Base-by-base conservation (phyloP, 1,140 invertebrate genomes). In the Ptiloglossa arizonensis region DNA sequence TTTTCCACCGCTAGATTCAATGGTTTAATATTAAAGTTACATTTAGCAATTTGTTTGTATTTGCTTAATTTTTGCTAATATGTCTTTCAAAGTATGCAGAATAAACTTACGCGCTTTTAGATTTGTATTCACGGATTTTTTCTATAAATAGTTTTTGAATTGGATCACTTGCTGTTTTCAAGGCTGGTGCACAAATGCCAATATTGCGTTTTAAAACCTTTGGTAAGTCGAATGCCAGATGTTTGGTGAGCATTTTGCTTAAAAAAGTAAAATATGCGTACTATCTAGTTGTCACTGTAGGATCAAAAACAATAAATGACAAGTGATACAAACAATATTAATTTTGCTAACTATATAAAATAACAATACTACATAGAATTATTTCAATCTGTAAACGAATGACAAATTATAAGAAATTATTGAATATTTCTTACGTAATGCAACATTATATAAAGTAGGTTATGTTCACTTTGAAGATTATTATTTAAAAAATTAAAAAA, bases 111-210 rank as follows among this genome's bases (percentile, higher is more conserved):
- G 93, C 92, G 87, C 93, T 95, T 87, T 96, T 96, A 22, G 95
- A 92, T 86, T 95, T 97, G 93, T 98, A 99, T 93, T 98, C 98
- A 64, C 95, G 95, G 80, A 99, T 95, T 95, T 98, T 98, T 67
- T 98, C 97, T 52, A 98, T 86, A 90, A 99, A 99, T 32, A 99
- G 91, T 92, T 98, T 96, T 89, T 99, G 98, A 88, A 99, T 98
- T 8, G 98, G 97, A 91, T 99, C 98, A 5, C 93, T 93, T 5
- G 95, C 95, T 89, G 96, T 96, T 87, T 96, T 95, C 66, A 96
- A 89, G 35, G 92, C 94, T 27, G 96, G 95, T 15, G 95, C 95
- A 72, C 94, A 89, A 67, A 96, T 91, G 70, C 95, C 95, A 72
- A 96, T 91, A 88, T 96, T 96, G 38, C 96, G 94, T 48, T 92